A percentile compares a stretch with the other conserved stretches of the same genome.
Evolutionary conservation across 1,140 invertebrate genomes (phyloP).

Genomic region (Cotesia chilonis): DNA sequence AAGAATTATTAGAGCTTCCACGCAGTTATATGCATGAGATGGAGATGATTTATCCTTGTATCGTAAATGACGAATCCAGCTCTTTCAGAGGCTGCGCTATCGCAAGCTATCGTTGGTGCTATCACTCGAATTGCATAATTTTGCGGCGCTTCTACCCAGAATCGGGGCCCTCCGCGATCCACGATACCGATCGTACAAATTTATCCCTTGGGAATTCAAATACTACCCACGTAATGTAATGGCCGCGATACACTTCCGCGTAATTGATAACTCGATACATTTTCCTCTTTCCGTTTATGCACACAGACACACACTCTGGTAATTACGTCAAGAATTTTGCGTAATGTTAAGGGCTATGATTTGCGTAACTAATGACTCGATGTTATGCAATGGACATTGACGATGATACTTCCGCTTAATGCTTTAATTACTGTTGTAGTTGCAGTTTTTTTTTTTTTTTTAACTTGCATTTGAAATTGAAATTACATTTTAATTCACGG

Average conservation of each 20-base stretch:
- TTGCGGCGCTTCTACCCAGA: no score
- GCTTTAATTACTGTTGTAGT: no score
- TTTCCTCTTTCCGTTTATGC: background rate
- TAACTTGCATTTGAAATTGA: no score
- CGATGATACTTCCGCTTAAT: no score
- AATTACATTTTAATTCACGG: no score
- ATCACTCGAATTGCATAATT: constrained; percentile 1
- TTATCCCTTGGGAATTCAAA: background rate
- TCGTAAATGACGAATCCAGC: constrained; percentile 9
- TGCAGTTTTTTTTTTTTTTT: no score
- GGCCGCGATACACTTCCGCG: background rate
- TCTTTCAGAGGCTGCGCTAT: background rate
- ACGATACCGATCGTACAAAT: background rate
- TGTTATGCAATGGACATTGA: no score
- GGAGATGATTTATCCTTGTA: background rate
- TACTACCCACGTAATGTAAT: background rate
- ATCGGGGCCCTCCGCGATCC: background rate
- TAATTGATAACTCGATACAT: constrained; percentile 18
- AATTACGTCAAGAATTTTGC: background rate
- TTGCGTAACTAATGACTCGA: no score
- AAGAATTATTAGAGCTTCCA: background rate
- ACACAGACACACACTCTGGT: background rate
- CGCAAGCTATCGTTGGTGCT: background rate
- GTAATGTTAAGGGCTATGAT: background rate
- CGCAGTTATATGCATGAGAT: background rate